Evolutionary conservation across 2,113 vertebrate species (phyloP).

Genomic region (Steatornis caripensis): DNA sequence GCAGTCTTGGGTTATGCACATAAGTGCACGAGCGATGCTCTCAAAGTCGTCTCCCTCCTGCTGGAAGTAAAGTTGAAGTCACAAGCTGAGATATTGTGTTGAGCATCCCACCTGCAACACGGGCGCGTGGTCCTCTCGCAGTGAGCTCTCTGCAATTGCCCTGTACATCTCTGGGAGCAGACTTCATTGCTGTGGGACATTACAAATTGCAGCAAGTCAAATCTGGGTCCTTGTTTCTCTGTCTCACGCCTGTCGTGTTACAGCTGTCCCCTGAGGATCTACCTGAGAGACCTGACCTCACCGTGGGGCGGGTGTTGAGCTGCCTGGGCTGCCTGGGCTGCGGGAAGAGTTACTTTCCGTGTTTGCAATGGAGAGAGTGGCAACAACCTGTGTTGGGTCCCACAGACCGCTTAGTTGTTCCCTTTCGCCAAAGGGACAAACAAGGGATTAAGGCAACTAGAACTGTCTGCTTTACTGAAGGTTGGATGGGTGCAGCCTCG

Average conservation of each 20-base stretch:
- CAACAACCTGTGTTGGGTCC: neutral
- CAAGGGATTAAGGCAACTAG: neutral
- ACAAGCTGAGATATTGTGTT: neutral
- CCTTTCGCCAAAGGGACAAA: neutral
- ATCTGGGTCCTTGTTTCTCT: neutral
- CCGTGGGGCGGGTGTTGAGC: neutral
- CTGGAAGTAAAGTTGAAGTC: neutral
- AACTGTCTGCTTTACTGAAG: neutral
- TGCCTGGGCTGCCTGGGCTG: neutral
- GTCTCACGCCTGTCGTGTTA: neutral
- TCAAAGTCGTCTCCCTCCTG: neutral
- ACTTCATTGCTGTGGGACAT: neutral
- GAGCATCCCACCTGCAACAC: neutral
- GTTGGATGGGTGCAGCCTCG: neutral
- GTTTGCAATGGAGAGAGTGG: neutral
- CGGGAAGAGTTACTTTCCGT: neutral
- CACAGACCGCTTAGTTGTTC: neutral
- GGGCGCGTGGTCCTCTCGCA: neutral
- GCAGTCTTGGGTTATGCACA: neutral
- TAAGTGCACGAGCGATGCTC: neutral
- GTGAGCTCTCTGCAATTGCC: rapidly evolving
- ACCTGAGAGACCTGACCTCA: neutral
- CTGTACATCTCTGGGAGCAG: neutral
- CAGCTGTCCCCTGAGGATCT: neutral
- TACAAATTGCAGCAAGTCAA: neutral